Base-by-base conservation (phyloP, 2,113 vertebrate genomes). In the Tauraco erythrolophus region DNA sequence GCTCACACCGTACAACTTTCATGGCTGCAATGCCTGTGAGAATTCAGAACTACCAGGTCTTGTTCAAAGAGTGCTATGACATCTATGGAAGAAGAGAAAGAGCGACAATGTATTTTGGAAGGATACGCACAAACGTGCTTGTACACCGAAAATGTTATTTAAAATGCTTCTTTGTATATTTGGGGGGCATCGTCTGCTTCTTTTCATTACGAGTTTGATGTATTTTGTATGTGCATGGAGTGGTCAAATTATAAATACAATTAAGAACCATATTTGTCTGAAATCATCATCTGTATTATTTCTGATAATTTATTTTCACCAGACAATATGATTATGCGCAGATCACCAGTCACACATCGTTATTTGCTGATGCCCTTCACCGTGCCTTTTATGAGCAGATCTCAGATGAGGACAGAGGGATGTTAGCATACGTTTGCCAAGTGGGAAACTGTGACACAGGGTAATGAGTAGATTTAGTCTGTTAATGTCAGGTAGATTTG, bases 171-270 rank as follows among this genome's bases (percentile, higher is more conserved):
- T 93, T 91, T 94, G 90, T 96, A 91, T 95, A 95, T 91, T 92
- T 93, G 54, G 75, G 76, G 70, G 62, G 66, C 70, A 80, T 84
- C 94, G 79, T 92, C 60, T 89, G 95, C 88, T 95, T 91, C 54
- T 96, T 97, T 94, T 96, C 66, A 45, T 97, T 96, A 87, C 92
- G 65, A 91, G 66, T 84, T 92, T 71, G 89, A 65, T 97, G 95
- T 96, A 94, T 98, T 96, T 94, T 87, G 85, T 97, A 98, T 95
- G 94, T 97, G 97, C 96, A 97, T 97, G 95, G 92, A 96, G 35
- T 96, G 57, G 54, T 94, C 91, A 92, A 92, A 91, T 87, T 95
- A 96, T 77, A 96, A 95, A 97, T 88, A 75, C 95, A 89, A 96
- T 80, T 57, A 92, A 92, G 65, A 90, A 93, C 28, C 70, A 7